A percentile compares a stretch with the other conserved stretches of the same genome.
phyloP scores from a whole-genome alignment of 2,797 vertebrate species.

The Hoplostethus mediterraneus region DNA sequence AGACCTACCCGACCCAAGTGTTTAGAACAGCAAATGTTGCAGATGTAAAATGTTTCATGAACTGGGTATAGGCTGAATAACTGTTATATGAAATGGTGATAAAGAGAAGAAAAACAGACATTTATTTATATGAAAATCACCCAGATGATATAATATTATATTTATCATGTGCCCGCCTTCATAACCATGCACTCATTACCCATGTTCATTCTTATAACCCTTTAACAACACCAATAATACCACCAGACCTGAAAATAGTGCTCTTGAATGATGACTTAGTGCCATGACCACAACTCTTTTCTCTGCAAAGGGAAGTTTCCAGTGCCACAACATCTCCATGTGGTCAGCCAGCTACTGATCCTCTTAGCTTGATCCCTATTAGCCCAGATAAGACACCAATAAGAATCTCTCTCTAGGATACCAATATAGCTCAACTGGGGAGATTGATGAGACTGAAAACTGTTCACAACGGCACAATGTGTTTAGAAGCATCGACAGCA shows the following conservation, averaged over 20 bases:
- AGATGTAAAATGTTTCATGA: no score
- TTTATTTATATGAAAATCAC: no score
- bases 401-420: conserved; percentile 65
- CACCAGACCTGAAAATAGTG: not conserved
- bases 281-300: not conserved
- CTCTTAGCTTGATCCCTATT: conserved; percentile 81
- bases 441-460: conserved; percentile 2
- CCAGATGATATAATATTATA: no score
- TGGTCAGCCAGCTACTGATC: conserved; percentile 66
- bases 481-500: conserved; percentile 32
- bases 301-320: conserved; percentile 11
- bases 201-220: not conserved
- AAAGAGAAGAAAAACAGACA: no score
- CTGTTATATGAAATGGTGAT: no score
- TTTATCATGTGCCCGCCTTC: no score
- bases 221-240: not conserved
- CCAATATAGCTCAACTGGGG: conserved; percentile 61
- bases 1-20: no score
- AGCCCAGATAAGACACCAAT: conserved; percentile 70
- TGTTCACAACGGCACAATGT: conserved; percentile 28
- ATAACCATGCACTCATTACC: not conserved
- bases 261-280: conserved; percentile 15
- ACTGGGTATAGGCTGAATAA: no score
- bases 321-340: conserved; percentile 58
- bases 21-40: no score